Evolutionary conservation across 2,113 vertebrate species (phyloP), one percentile per base, ranked within the genome.

Genomic region (Nipponia nippon): DNA sequence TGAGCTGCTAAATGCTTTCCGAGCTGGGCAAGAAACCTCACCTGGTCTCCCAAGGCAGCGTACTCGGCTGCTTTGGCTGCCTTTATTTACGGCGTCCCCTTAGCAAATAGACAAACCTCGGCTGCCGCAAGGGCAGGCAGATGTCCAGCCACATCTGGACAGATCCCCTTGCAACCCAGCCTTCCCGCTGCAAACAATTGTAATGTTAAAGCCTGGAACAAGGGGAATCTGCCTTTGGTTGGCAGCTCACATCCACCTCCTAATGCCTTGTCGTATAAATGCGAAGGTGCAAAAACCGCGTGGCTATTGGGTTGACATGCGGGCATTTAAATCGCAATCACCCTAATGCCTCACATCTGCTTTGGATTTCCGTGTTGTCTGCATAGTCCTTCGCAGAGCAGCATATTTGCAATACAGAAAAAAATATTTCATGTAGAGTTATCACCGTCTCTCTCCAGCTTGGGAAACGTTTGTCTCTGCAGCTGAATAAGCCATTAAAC

Each of bases 401-500:
- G 58, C 81, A 78, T 70, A 47, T 71, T 76, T 36, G 32, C 77
- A 73, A 84, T 62, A 30, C 42, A 63, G n/a, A 27, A 36, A 38
- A 69, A 30, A 61, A 61, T 47, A 23, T 38, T 69, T 94, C 62
- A 38, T 4, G 53, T 22, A 42, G 34, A 80, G 50, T 58, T 30
- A 40, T 83, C 72, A 46, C 61, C 73, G 81, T 16, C 63, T 79
- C 69, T 88, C 87, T 91, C 83, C 32, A 14, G 22, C 49, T 55
- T 15, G 40, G 47, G 89, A 84, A 90, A 91, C 19, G 59, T 46
- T 62, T 73, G 62, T 75, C 58, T 91, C 90, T 50, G 82, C 90
- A 21, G 82, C 26, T 81, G 96, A 94, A 53, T 78, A 72, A 87
- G 89, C 80, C 67, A 53, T 94, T 90, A 92, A 90, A 89, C 58